Conservation (phyloP, 1,140 invertebrate genomes). For the Drosophila subobscura region DNA sequence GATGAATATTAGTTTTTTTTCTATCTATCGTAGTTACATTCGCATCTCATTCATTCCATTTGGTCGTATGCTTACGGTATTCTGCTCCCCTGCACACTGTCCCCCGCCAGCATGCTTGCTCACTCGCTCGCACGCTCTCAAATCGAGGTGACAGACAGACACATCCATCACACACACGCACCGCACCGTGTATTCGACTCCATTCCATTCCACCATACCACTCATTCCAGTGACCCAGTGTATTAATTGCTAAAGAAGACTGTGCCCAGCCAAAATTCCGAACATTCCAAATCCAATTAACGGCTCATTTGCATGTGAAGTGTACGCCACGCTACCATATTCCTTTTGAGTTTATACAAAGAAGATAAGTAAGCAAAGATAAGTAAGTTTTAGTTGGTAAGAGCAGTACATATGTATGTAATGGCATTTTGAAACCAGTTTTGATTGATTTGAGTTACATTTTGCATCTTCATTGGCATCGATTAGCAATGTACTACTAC, state of each 20-base stretch:
- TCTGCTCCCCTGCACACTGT: background rate
- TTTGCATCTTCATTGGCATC: conserved; percentile 12
- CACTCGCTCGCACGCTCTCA: conserved; percentile 5
- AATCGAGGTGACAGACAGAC: conserved; percentile 25
- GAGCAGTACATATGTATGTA: conserved; percentile 6
- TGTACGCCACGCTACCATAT: conserved; percentile 29
- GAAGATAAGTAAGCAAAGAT: background rate
- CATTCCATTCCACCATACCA: conserved; percentile 12
- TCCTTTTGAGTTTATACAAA: too few species aligned
- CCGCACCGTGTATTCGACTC: too few species aligned
- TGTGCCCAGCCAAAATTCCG: conserved; percentile 39
- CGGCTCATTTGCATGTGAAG: conserved; percentile 21
- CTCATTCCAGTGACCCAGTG: background rate
- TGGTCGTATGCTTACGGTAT: conserved; percentile 9
- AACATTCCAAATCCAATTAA: background rate
- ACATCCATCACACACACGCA: too few species aligned
- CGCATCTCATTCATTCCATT: conserved; percentile 9
- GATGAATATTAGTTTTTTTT: conserved; percentile 16
- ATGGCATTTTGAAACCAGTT: conserved; percentile 4
- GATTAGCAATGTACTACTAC: conserved; percentile 21
- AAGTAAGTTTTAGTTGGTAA: conserved; percentile 33
- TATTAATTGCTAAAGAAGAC: conserved; percentile 43
- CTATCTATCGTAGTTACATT: conserved; percentile 11
- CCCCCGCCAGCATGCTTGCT: conserved; percentile 7
- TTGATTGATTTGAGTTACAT: conserved; percentile 23